Evolutionary conservation across 2,888 invertebrate genomes (phyloP), one percentile per base, ranked within the genome.

Genomic region (Neoascia interrupta): DNA sequence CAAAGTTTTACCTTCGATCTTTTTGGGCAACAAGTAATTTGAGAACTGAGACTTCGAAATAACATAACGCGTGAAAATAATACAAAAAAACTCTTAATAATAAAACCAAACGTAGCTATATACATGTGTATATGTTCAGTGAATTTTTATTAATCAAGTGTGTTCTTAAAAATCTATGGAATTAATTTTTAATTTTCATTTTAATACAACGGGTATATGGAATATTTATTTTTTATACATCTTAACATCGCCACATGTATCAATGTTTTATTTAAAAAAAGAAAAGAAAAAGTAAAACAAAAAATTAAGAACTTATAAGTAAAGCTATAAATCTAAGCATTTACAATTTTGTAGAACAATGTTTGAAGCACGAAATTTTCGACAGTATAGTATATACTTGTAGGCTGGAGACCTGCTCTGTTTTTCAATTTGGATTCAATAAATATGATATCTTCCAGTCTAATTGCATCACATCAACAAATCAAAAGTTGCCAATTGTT

Each of bases 401-500:
- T 64, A 72, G 56, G 36, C 64, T 64, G 76, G 72, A 72, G 64
- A 64, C 45, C 41, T 63, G 18, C 47, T 76, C 51, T 21, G 58
- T 54, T 60, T 72, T n/a, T n/a, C n/a, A 56, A 58, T 70, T 76
- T 58, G 58, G 60, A 43, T 64, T 64, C 64, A 76, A 72, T 66
- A 72, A 76, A 76, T 76, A 72, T 66, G 53, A 63, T 75, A 58
- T 76, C 72, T 51, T 53, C 72, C 70, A 60, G 53, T 70, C 63
- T 70, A 64, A 56, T 56, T 63, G 75, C 72, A 76, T 76, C 72
- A 76, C 72, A 76, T 76, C 76, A 70, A 64, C 51, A 72, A 72
- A 76, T 36, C 70, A 64, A 72, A 76, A 72, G 76, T 70, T 72
- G 76, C 76, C 58, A 76, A 64, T 70, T 75, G 56, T 69, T 23